Evolutionary conservation across 2,888 invertebrate genomes (phyloP).

Genomic region (Gryllus longicercus): DNA sequence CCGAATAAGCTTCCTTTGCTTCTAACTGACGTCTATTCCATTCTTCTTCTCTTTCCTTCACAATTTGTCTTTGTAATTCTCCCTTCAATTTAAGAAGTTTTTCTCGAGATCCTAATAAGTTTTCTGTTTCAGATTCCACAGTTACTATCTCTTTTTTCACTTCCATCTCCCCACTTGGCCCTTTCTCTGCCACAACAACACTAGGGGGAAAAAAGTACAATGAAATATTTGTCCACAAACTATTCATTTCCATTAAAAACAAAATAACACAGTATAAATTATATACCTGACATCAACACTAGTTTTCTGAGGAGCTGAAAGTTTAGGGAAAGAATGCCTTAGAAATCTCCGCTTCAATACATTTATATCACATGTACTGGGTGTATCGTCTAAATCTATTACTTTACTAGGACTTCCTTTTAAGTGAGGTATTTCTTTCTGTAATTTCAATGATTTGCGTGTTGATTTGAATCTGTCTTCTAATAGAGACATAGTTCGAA

Average conservation of each 20-base stretch:
- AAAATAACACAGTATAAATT: neutral
- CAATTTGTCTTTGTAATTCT: constrained; percentile 68
- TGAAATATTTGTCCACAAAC: no score
- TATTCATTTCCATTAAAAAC: neutral
- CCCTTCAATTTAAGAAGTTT: constrained; percentile 67
- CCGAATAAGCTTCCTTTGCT: constrained; percentile 45
- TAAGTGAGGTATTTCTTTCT: neutral
- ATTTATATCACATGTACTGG: constrained; percentile 57
- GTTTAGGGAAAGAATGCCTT: constrained; percentile 56
- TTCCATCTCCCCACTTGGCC: constrained; percentile 40
- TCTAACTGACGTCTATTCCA: constrained; percentile 63
- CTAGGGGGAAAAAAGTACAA: constrained; percentile 37
- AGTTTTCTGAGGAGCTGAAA: neutral
- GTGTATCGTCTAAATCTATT: constrained; percentile 60
- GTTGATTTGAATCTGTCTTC: neutral
- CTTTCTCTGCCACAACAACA: constrained; percentile 47
- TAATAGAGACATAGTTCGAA: neutral
- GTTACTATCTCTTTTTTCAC: constrained; percentile 47
- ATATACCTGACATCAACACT: constrained; percentile 3
- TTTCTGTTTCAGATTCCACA: constrained; percentile 41
- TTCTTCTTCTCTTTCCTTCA: constrained; percentile 64
- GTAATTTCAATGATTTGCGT: neutral
- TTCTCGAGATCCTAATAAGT: constrained; percentile 62
- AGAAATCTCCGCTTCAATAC: constrained; percentile 68
- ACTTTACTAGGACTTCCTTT: constrained; percentile 42